Evolutionary conservation across 2,888 invertebrate species (phyloP), one percentile per base, ranked within the genome.

Genomic region (Erynnis tages): DNA sequence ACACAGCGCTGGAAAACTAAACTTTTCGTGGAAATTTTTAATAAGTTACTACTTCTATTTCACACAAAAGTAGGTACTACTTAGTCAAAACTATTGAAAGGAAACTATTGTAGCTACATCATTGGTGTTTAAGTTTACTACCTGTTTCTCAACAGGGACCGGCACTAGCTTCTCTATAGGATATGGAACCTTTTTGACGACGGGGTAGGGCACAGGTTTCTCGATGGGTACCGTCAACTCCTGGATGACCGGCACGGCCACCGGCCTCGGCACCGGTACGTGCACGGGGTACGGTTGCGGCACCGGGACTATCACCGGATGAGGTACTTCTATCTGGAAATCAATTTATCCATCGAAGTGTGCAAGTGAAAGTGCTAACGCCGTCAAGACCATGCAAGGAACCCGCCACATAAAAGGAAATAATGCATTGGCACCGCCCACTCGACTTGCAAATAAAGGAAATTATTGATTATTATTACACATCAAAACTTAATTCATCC

Each of bases 281-380:
- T 92, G 92, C 32, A 96, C 93, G 62, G 95, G 93, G 66, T 93
- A 93, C 0, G 95, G 95, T 67, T 93, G 93, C 8, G 94, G 93
- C 52, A 94, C 91, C 37, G 93, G 93, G 4, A 95, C 92, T 73
- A 95, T 93, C 23, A 96, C 92, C 35, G 95, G 93, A 55, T 93
- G 93, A 2, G 93, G 93, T 23, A 96, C 91, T 67, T 93, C 93
- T 73, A 95, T 93, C 72, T 94, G 92, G 58, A 82, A 83, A 78
- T 55, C 49, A 29, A 57, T 57, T 50, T 40, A 54, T 47, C 54
- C 43, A 52, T 60, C 41, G 49, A 50, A 56, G 54, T 56, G 56
- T 56, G 56, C 56, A 43, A 49, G 50, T 49, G 45, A 53, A 53
- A 53, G 47, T 30, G 44, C 48, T 55, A 27, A 37, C 14, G 49